A percentile compares a stretch with the other conserved stretches of the same genome.
Conservation (phyloP, 1,140 invertebrate species). For the Diploscapter pachys region DNA sequence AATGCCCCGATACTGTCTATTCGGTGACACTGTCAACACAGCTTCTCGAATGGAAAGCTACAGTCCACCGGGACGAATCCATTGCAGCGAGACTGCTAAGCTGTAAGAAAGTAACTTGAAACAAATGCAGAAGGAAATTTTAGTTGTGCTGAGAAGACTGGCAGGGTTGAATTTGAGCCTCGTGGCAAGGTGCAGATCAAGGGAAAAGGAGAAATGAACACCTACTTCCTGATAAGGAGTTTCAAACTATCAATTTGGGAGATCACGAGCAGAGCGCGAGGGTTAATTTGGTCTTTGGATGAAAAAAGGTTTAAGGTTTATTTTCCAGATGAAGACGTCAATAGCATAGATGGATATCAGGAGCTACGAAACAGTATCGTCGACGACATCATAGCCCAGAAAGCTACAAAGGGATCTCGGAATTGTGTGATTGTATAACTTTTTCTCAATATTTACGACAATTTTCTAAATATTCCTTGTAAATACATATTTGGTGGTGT, state of each 20-base stretch:
- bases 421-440: too few species aligned
- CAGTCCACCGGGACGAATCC: conserved; percentile 45
- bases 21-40: conserved; percentile 74
- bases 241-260: conserved; percentile 56
- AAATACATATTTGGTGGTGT: too few species aligned
- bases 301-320: neutral
- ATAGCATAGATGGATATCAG: conserved; percentile 54
- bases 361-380: conserved; percentile 27
- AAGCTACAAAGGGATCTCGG: too few species aligned
- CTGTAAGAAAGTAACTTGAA: neutral
- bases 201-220: conserved; percentile 52
- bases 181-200: conserved; percentile 53
- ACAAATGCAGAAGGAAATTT: conserved; percentile 12
- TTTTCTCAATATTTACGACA: too few species aligned
- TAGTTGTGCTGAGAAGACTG: conserved; percentile 45
- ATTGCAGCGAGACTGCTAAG: conserved; percentile 46
- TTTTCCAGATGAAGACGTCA: conserved; percentile 46
- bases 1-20: conserved; percentile 66
- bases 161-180: conserved; percentile 54
- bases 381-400: too few species aligned
- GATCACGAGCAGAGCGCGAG: conserved; percentile 45
- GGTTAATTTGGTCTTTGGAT: neutral
- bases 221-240: conserved; percentile 47
- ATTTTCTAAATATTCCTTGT: too few species aligned
- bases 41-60: conserved; percentile 59